These are phyloP conservation scores for Proctacanthus coquilletti DNA, from an alignment of 1,140 invertebrate genomes.

Conservation along the genomic window DNA sequence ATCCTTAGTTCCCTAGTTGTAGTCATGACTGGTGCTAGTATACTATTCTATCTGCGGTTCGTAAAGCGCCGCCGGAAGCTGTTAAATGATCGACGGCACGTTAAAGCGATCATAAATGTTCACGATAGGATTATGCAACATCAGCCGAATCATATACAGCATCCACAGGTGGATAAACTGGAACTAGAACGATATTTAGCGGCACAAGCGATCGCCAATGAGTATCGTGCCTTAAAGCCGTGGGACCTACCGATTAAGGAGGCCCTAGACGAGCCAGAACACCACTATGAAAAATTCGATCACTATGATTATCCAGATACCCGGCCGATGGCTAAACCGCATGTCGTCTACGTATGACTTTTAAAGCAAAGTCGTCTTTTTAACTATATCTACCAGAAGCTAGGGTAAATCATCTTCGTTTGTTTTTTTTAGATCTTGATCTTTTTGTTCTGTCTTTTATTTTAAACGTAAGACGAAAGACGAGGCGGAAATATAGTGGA, in stretches of 20 bases:
- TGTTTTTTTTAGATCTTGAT: not conserved
- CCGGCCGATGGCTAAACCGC: constrained; percentile 25
- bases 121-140: constrained; percentile 24
- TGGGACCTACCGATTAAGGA: constrained; percentile 28
- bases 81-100: constrained; percentile 20
- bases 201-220: constrained; percentile 25
- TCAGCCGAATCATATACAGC: constrained; percentile 22
- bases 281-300: constrained; percentile 29
- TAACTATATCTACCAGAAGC: constrained; percentile 1
- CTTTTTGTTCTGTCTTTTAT: no score
- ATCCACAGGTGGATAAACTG: constrained; percentile 26
- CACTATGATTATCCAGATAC: constrained; percentile 29
- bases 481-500: no score
- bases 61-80: constrained; percentile 23
- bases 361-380: constrained; percentile 1
- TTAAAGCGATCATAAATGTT: constrained; percentile 27
- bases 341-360: constrained; percentile 31
- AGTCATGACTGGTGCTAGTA: constrained; percentile 21
- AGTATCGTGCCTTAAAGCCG: constrained; percentile 26
- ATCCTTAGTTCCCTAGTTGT: constrained; percentile 24
- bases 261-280: constrained; percentile 25
- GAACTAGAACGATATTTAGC: constrained; percentile 28
- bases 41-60: constrained; percentile 26
- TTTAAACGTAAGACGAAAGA: no score
- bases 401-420: not conserved